These are phyloP conservation scores for Ceyx erithaca DNA, from an alignment of 2,797 vertebrate genomes.

Conservation along the genomic window DNA sequence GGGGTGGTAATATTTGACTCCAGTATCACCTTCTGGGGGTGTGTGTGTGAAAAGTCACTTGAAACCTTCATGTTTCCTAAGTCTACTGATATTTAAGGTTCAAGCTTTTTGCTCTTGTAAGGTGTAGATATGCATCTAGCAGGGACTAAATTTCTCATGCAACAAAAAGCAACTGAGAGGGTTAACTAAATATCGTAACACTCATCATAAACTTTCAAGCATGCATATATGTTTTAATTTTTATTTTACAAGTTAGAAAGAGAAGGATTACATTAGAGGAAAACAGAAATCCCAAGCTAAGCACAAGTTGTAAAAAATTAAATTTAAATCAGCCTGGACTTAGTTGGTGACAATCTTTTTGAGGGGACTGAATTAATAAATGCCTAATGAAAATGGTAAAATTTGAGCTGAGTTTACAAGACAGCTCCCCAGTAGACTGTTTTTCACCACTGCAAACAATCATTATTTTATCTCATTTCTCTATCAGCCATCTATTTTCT, in stretches of 20 bases:
- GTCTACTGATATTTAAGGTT: background rate
- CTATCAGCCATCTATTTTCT: background rate
- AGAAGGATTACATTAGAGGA: background rate
- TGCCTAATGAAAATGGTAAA: background rate
- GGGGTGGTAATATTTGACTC: background rate
- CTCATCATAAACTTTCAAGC: background rate
- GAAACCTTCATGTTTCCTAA: background rate
- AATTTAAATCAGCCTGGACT: background rate
- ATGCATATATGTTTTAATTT: background rate
- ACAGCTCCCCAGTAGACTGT: background rate
- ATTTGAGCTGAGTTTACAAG: background rate
- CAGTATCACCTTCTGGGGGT: background rate
- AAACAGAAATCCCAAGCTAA: background rate
- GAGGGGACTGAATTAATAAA: background rate
- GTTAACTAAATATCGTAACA: background rate
- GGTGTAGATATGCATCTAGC: background rate
- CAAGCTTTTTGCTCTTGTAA: background rate
- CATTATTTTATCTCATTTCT: background rate
- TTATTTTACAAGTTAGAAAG: background rate
- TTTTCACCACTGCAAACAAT: background rate
- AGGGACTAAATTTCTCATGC: background rate
- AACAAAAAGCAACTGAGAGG: background rate
- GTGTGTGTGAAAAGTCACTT: background rate
- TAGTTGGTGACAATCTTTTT: background rate
- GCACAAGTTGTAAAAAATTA: background rate